These are phyloP conservation scores for Camponotus floridanus DNA, from an alignment of 1,140 invertebrate species.

Conservation along the genomic window DNA sequence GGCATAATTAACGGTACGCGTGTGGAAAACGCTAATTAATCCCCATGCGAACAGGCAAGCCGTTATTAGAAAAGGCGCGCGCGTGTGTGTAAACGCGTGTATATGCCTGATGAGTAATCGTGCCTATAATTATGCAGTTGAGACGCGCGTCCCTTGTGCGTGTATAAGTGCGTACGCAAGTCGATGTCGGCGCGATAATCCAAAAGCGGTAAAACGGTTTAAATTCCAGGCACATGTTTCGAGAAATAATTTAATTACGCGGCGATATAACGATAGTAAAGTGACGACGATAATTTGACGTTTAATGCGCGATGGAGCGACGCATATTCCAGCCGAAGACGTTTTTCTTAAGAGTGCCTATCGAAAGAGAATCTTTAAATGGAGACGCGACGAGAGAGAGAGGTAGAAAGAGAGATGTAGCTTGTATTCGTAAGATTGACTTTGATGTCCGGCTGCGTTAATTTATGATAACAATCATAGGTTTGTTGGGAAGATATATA, in stretches of 20 bases:
- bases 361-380: constrained; percentile 24
- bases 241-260: constrained; percentile 73
- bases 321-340: neutral
- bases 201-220: constrained; percentile 69
- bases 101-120: constrained; percentile 64
- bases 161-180: constrained; percentile 20
- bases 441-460: constrained; percentile 21
- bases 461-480: constrained; percentile 40
- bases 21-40: constrained; percentile 72
- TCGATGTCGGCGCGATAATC: constrained; percentile 46
- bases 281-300: constrained; percentile 66
- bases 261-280: constrained; percentile 53
- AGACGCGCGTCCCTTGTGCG: constrained; percentile 44
- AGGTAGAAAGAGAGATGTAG: neutral
- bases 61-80: constrained; percentile 62
- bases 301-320: constrained; percentile 39
- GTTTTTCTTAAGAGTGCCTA: neutral
- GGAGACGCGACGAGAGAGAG: neutral
- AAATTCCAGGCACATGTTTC: constrained; percentile 54
- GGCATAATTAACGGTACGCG: constrained; percentile 55
- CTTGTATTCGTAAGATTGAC: constrained; percentile 6
- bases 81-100: neutral
- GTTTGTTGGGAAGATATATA: neutral
- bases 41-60: constrained; percentile 65
- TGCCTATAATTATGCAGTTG: constrained; percentile 70